Percentiles rank a stretch among this genome's conserved stretches.
phyloP scores from a whole-genome alignment of 2,113 vertebrate species.

The Sciurus niger region DNA sequence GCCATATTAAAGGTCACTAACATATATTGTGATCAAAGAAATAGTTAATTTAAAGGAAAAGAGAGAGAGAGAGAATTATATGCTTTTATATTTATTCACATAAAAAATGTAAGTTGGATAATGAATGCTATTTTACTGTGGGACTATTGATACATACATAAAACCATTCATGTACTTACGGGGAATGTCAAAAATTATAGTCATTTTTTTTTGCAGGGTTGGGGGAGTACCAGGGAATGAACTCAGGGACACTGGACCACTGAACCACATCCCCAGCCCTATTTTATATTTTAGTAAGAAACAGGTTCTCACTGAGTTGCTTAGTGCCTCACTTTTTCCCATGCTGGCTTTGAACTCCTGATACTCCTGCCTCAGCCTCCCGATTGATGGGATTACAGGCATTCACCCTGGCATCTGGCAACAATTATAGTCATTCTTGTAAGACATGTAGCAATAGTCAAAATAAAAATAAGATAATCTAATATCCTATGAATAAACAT shows the following conservation, averaged over 20 bases:
- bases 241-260: too few species aligned
- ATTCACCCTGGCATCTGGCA: background rate
- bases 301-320: too few species aligned
- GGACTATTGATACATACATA: background rate
- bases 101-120: background rate
- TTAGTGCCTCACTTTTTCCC: too few species aligned
- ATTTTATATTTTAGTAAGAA: too few species aligned
- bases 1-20: background rate
- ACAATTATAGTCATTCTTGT: background rate
- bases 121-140: background rate
- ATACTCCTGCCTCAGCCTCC: too few species aligned
- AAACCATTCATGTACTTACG: background rate
- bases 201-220: background rate
- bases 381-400: too few species aligned
- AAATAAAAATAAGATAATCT: conserved; percentile 9
- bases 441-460: background rate
- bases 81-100: background rate
- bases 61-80: background rate
- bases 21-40: background rate
- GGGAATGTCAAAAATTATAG: background rate
- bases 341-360: too few species aligned
- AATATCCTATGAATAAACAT: background rate
- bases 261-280: too few species aligned
- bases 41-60: background rate
- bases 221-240: too few species aligned